Evolutionary conservation across 1,140 invertebrate species (phyloP), one percentile per base, ranked within the genome.

Genomic region (Paramacrobiotus metropolitanus): DNA sequence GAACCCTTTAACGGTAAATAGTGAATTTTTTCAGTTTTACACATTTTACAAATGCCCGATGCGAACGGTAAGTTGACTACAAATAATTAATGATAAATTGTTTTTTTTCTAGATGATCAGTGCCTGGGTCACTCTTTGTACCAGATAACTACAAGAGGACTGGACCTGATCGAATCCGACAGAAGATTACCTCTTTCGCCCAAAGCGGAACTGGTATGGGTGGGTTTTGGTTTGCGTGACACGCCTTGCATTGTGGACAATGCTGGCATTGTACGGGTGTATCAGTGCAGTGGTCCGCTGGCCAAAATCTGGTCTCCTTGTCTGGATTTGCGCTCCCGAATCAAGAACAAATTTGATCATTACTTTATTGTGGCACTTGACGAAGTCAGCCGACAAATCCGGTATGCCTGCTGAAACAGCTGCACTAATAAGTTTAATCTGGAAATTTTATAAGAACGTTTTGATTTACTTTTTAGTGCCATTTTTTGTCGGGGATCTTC

Each of bases 301-400:
- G 65, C 85, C 29, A 76, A 78, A 61, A 69, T 87, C 45, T 81
- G 83, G 66, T 60, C 61, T 74, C 62, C 78, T 75, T 30, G 72
- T 79, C 24, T 93, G 89, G 90, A 78, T 79, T 82, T 70, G 79
- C 83, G 70, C 77, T 73, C 68, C 2, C 48, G 83, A 79, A 73
- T 74, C 29, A 81, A 81, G 70, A 81, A 79, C 64, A 80, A 82
- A 67, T 80, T 79, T 65, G 88, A 90, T 76, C 77, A 85, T 71
- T 84, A 83, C 68, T 91, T 88, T 71, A 73, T 90, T 31, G 79
- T 87, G 44, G 80, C 84, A 1, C 69, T 88, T 0, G 82, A 78
- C 62, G 89, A 94, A 73, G 75, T 75, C 2, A 78, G 80, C 44
- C 81, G 86, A 70, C 82, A 80, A 60, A 76, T 89, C 2, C 78